Conservation (phyloP, 2,113 vertebrate genomes). For the Acinonyx jubatus region DNA sequence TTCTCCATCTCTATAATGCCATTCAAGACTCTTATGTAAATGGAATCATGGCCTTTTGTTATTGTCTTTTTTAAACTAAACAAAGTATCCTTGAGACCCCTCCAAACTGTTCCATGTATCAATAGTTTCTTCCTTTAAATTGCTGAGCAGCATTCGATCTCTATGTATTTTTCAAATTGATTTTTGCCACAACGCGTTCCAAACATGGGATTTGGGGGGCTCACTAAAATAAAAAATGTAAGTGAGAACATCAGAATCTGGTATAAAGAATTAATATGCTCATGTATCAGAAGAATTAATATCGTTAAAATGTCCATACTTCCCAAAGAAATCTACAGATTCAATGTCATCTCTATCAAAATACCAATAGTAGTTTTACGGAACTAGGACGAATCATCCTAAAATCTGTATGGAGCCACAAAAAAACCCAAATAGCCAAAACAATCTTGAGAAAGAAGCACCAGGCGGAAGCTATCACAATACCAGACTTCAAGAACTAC, state of each 20-base stretch:
- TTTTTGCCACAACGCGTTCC: background rate
- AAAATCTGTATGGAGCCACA: background rate
- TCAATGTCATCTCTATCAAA: background rate
- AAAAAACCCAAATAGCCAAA: background rate
- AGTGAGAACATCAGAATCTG: background rate
- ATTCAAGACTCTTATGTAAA: background rate
- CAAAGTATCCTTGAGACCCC: background rate
- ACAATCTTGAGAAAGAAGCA: background rate
- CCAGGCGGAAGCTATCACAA: background rate
- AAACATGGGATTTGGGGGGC: background rate
- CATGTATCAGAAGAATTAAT: background rate
- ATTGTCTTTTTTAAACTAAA: background rate
- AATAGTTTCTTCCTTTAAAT: background rate
- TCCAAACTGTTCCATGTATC: background rate
- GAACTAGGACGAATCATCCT: background rate
- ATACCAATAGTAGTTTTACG: too few species aligned
- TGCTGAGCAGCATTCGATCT: background rate
- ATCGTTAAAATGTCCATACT: background rate
- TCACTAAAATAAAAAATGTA: background rate
- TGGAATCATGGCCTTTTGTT: background rate
- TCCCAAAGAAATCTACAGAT: background rate
- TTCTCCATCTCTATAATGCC: background rate
- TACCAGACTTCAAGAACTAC: background rate
- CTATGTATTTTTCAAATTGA: background rate
- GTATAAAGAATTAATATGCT: background rate